Evolutionary conservation across 2,888 invertebrate genomes (phyloP).

Genomic region (Pemphredon lugubris): DNA sequence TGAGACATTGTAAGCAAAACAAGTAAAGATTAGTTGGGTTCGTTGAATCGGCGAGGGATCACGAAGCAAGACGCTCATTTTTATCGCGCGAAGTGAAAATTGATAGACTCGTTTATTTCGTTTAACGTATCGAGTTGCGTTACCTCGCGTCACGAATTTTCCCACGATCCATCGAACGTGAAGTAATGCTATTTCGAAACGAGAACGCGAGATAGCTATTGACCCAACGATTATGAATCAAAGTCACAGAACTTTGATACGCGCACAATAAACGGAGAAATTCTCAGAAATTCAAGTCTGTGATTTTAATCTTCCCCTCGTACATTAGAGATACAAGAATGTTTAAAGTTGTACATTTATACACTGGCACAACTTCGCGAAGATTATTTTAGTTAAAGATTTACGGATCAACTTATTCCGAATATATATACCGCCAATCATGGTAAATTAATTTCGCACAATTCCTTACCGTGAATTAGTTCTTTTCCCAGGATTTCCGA

Average conservation of each 20-base stretch:
- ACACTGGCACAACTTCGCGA: too few relatives aligned
- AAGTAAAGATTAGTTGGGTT: too few relatives aligned
- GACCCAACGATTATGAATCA: conserved; percentile 46
- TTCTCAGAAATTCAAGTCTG: neutral
- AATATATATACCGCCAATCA: too few relatives aligned
- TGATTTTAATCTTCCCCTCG: neutral
- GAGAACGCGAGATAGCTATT: conserved; percentile 46
- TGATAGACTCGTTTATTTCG: neutral
- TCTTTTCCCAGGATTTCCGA: too few relatives aligned
- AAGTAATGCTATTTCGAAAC: conserved; percentile 50
- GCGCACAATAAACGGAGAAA: neutral
- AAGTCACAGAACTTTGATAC: neutral
- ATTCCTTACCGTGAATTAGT: too few relatives aligned
- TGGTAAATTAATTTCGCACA: too few relatives aligned
- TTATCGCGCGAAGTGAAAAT: neutral
- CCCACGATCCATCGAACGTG: conserved; percentile 49
- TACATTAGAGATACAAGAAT: neutral
- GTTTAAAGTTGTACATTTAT: neutral
- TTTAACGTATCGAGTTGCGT: conserved; percentile 1
- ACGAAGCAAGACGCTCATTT: neutral
- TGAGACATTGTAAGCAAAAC: too few relatives aligned
- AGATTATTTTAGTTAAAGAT: too few relatives aligned
- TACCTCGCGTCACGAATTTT: conserved; percentile 30
- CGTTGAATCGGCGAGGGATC: too few relatives aligned
- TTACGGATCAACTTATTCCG: too few relatives aligned